phyloP scores from a whole-genome alignment of 2,888 invertebrate species.

The Caenorhabditis sp. region DNA sequence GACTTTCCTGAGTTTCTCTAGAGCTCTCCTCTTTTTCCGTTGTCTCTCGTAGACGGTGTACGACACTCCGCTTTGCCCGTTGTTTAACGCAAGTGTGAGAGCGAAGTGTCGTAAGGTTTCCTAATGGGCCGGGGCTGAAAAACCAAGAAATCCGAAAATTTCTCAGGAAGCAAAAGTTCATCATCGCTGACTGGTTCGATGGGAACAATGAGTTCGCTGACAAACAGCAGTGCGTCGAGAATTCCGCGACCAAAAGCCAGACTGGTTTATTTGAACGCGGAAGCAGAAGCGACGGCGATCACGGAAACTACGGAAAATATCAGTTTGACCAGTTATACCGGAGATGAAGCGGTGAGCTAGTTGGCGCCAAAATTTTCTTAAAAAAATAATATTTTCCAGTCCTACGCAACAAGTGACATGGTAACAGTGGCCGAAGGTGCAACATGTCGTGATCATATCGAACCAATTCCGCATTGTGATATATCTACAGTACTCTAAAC shows the following conservation, averaged over 20 bases:
- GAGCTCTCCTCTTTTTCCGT: too few species aligned
- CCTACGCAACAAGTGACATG: conserved; percentile 1
- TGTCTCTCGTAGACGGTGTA: too few species aligned
- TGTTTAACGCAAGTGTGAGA: too few species aligned
- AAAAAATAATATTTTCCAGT: too few species aligned
- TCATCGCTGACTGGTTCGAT: background rate
- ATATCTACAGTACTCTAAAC: background rate
- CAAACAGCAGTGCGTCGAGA: background rate
- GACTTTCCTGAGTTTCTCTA: too few species aligned
- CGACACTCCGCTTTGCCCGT: too few species aligned
- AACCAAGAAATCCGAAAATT: too few species aligned
- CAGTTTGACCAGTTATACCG: background rate
- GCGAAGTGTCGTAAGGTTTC: too few species aligned
- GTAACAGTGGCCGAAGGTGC: conserved; percentile 2
- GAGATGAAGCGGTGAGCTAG: background rate
- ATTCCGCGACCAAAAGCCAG: background rate
- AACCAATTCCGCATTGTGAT: conserved; percentile 16
- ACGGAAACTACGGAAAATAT: too few species aligned
- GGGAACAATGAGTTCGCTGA: background rate
- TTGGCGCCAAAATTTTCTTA: background rate
- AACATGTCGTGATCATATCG: conserved; percentile 3
- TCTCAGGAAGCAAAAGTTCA: background rate
- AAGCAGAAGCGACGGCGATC: too few species aligned
- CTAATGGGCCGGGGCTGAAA: too few species aligned
- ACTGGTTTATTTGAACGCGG: background rate